Percentiles rank a stretch among this genome's conserved stretches.
Conservation (phyloP, 2,888 invertebrate genomes). For the Cerastis leucographa region DNA sequence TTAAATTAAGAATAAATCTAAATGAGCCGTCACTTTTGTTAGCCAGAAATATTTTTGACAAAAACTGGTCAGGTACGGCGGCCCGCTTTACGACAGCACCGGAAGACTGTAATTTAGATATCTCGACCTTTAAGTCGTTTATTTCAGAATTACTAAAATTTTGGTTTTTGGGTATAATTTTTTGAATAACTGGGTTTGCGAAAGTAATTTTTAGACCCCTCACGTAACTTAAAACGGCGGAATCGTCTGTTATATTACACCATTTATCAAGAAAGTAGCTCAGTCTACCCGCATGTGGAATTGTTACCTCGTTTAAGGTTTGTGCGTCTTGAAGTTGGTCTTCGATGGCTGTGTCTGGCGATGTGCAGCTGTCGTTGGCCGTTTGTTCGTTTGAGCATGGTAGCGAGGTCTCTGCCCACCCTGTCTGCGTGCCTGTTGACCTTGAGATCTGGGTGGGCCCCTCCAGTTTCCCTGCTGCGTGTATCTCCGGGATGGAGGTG, state of each 20-base stretch:
- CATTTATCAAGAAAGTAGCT: conserved; percentile 7
- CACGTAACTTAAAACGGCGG: not conserved
- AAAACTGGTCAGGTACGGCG: too few species aligned
- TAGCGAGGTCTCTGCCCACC: conserved; percentile 8
- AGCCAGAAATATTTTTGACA: too few species aligned
- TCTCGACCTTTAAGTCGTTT: too few species aligned
- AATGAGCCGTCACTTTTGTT: too few species aligned
- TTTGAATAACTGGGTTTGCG: conserved; percentile 2
- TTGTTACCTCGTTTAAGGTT: too few species aligned
- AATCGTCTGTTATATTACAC: conserved; percentile 11
- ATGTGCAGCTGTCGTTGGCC: not conserved
- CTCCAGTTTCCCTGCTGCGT: conserved; percentile 5
- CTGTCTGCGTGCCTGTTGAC: conserved; percentile 5
- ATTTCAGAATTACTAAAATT: too few species aligned
- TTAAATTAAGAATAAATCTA: too few species aligned
- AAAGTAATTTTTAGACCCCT: conserved; percentile 11
- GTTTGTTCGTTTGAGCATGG: conserved; percentile 13
- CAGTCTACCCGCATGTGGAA: conserved; percentile 1
- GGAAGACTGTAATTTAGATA: too few species aligned
- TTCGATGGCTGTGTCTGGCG: conserved; percentile 4
- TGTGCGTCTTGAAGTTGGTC: not conserved
- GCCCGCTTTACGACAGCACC: too few species aligned
- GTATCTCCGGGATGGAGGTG: not conserved
- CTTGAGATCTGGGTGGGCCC: conserved; percentile 15
- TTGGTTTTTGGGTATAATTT: not conserved